Conservation (phyloP, 2,888 invertebrate species). For the Agriotes lineatus region DNA sequence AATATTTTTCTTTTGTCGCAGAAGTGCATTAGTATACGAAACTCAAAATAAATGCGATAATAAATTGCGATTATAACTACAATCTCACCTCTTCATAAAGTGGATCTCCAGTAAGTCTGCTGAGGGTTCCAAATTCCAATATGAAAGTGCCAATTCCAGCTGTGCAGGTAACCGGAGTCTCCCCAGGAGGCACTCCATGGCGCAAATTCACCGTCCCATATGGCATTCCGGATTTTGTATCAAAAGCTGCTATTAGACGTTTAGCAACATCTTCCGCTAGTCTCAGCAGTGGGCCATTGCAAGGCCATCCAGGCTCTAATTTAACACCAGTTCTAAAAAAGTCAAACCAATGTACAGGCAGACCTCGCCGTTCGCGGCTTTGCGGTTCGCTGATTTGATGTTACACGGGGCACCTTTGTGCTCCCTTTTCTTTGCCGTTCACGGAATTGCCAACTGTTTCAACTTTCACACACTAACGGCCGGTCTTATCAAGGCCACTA, state of each 20-base stretch:
- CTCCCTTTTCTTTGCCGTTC: no score
- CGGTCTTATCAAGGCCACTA: no score
- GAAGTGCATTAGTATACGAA: no score
- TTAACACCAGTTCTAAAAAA: conserved; percentile 79
- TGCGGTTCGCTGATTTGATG: no score
- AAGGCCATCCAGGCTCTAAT: conserved; percentile 96
- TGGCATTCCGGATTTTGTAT: conserved; percentile 95
- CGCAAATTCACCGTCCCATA: conserved; percentile 96
- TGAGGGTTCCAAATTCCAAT: conserved; percentile 95
- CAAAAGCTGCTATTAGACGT: conserved; percentile 90
- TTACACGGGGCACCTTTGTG: no score
- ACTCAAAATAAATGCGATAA: background rate
- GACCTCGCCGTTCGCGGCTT: no score
- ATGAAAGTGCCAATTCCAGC: conserved; percentile 98
- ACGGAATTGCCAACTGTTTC: no score
- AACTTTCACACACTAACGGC: no score
- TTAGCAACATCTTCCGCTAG: conserved; percentile 96
- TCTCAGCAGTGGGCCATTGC: conserved; percentile 91
- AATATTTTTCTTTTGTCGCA: no score
- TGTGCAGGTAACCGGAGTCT: conserved; percentile 97
- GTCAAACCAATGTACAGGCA: no score
- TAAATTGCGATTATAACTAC: background rate
- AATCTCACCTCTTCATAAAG: conserved; percentile 88
- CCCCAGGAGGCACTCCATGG: conserved; percentile 92
- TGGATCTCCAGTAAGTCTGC: conserved; percentile 92